phyloP scores from a whole-genome alignment of 2,797 vertebrate genomes.

The Sebastes vulpes region DNA sequence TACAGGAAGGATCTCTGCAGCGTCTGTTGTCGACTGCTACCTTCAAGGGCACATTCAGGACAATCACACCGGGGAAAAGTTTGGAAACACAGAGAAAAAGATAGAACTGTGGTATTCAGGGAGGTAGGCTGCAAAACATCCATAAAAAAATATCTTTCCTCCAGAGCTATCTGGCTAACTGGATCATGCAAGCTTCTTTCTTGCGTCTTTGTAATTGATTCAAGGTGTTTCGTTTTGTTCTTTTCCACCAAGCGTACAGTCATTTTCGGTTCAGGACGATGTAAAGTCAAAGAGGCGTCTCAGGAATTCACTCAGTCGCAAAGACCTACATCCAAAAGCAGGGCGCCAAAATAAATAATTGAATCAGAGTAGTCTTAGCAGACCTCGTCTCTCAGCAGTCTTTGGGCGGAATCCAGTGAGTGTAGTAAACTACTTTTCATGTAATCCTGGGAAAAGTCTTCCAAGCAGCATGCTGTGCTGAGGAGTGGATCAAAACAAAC shows the following conservation, averaged over 20 bases:
- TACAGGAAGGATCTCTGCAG: slow-evolving; percentile 76
- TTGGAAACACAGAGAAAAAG: slow-evolving; percentile 39
- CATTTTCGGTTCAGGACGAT: slow-evolving; percentile 43
- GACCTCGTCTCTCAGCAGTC: slow-evolving; percentile 57
- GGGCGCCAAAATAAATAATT: slow-evolving; percentile 73
- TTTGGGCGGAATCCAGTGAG: slow-evolving; percentile 70
- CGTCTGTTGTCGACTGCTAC: slow-evolving; percentile 48
- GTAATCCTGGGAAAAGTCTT: slow-evolving; percentile 74
- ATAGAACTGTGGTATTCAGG: neutral
- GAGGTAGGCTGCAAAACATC: slow-evolving; percentile 36
- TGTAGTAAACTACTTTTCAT: slow-evolving; percentile 78
- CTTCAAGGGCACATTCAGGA: slow-evolving; percentile 71
- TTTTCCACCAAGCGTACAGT: slow-evolving; percentile 30
- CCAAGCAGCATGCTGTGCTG: slow-evolving; percentile 62
- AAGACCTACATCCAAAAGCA: slow-evolving; percentile 49
- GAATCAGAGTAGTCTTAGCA: slow-evolving; percentile 57
- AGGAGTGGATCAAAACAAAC: slow-evolving; percentile 77
- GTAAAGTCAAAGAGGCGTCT: slow-evolving; percentile 45
- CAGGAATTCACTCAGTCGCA: slow-evolving; percentile 45
- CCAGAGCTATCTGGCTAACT: slow-evolving; percentile 5
- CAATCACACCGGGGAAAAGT: slow-evolving; percentile 61
- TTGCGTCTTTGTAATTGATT: slow-evolving; percentile 32
- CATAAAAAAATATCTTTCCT: slow-evolving; percentile 9
- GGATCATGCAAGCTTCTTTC: slow-evolving; percentile 1
- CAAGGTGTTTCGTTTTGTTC: slow-evolving; percentile 33